These are phyloP conservation scores for Sitta europaea DNA, from an alignment of 2,113 vertebrate species.

Conservation along the genomic window DNA sequence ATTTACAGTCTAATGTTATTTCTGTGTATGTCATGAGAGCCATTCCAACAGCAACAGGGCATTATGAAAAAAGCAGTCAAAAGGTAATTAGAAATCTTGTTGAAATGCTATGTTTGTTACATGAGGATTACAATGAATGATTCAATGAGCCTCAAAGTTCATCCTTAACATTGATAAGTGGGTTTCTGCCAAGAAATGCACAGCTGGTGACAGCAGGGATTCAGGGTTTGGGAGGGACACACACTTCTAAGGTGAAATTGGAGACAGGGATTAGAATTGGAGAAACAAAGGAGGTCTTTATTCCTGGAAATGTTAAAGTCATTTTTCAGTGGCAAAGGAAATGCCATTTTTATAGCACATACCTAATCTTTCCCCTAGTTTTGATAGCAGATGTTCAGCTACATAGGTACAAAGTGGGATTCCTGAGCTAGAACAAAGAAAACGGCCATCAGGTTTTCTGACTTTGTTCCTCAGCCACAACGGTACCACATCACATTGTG, in stretches of 20 bases:
- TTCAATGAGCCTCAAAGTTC: constrained; percentile 26
- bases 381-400: constrained; percentile 40
- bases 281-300: constrained; percentile 58
- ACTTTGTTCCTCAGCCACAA: not conserved
- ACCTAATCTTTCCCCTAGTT: constrained; percentile 27
- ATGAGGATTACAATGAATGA: constrained; percentile 45
- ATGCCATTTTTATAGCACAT: constrained; percentile 55
- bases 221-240: constrained; percentile 33
- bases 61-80: not conserved
- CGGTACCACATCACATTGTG: accelerated
- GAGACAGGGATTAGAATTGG: not conserved
- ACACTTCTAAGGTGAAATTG: constrained; percentile 39
- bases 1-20: constrained; percentile 11
- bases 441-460: not conserved
- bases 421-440: not conserved
- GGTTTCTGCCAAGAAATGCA: constrained; percentile 30
- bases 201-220: constrained; percentile 44
- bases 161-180: constrained; percentile 46
- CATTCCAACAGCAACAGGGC: constrained; percentile 28
- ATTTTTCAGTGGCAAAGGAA: constrained; percentile 65
- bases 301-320: constrained; percentile 60
- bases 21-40: constrained; percentile 15
- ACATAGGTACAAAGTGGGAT: not conserved
- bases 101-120: constrained; percentile 60
- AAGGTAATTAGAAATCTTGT: constrained; percentile 58